phyloP scores from a whole-genome alignment of 2,888 invertebrate species.

The Tridacna crocea region DNA sequence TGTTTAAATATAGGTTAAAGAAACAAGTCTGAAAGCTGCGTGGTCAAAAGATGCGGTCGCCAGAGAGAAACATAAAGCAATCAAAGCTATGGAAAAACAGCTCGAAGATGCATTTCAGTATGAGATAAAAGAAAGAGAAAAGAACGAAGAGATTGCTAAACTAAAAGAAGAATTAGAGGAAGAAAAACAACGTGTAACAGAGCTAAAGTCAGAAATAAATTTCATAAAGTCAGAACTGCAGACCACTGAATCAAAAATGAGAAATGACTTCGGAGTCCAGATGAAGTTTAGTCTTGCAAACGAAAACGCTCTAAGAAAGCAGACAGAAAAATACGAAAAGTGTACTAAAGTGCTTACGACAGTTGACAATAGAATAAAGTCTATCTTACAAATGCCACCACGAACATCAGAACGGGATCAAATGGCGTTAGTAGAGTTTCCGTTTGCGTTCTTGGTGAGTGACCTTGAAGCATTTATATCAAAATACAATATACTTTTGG shows the following conservation, averaged over 20 bases:
- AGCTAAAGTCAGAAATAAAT: constrained; percentile 64
- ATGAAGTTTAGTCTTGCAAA: constrained; percentile 76
- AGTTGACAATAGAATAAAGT: constrained; percentile 52
- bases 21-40: constrained; percentile 59
- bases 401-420: constrained; percentile 58
- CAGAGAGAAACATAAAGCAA: constrained; percentile 74
- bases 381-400: constrained; percentile 49
- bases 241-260: constrained; percentile 67
- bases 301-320: constrained; percentile 69
- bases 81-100: constrained; percentile 74
- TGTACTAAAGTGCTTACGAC: constrained; percentile 40
- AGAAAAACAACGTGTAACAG: constrained; percentile 57
- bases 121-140: constrained; percentile 66
- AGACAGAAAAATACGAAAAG: constrained; percentile 58
- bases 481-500: constrained; percentile 65
- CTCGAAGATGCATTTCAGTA: constrained; percentile 72
- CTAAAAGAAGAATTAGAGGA: constrained; percentile 62
- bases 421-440: constrained; percentile 62
- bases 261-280: constrained; percentile 69
- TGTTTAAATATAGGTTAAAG: constrained; percentile 51
- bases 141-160: constrained; percentile 59
- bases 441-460: constrained; percentile 66
- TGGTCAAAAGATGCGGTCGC: constrained; percentile 65
- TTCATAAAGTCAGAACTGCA: constrained; percentile 58
- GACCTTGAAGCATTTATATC: constrained; percentile 70